Conservation (phyloP, 1,140 invertebrate genomes). For the Zaprionus ornatus region DNA sequence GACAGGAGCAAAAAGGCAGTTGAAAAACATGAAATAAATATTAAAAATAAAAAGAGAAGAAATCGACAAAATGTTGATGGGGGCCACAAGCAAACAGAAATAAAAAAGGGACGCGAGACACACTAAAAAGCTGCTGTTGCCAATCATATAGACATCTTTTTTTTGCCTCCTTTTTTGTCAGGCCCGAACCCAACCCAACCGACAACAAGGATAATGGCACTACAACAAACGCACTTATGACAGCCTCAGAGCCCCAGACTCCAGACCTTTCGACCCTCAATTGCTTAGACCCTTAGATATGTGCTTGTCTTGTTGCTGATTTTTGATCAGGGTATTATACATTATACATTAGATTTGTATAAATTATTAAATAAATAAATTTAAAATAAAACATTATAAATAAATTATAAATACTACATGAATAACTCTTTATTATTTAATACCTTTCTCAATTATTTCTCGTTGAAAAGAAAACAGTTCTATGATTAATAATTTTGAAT, state of each 20-base stretch:
- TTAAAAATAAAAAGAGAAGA: constrained; percentile 54
- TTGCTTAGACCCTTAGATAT: neutral
- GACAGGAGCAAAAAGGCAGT: constrained; percentile 33
- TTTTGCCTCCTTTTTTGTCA: constrained; percentile 42
- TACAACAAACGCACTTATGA: constrained; percentile 50
- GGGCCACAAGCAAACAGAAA: constrained; percentile 40
- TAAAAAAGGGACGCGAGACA: constrained; percentile 59
- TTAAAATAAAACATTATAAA: too few relatives aligned
- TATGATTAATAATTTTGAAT: too few relatives aligned
- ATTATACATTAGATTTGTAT: neutral
- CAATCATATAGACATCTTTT: constrained; percentile 68
- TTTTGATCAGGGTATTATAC: neutral
- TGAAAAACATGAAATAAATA: constrained; percentile 66
- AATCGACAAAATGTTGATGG: constrained; percentile 48
- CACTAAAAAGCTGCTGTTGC: constrained; percentile 79
- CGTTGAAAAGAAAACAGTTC: too few relatives aligned
- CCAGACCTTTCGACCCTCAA: neutral
- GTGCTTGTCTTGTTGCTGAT: constrained; percentile 3
- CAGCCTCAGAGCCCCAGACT: constrained; percentile 19
- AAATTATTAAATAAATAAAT: too few relatives aligned
- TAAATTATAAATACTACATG: neutral
- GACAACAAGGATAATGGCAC: constrained; percentile 52
- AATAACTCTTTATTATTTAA: too few relatives aligned
- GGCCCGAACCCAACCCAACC: constrained; percentile 33
- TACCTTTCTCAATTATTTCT: too few relatives aligned